Evolutionary conservation across 2,113 vertebrate species (phyloP), one percentile per base, ranked within the genome.

Genomic region (Trichomycterus rosablanca): DNA sequence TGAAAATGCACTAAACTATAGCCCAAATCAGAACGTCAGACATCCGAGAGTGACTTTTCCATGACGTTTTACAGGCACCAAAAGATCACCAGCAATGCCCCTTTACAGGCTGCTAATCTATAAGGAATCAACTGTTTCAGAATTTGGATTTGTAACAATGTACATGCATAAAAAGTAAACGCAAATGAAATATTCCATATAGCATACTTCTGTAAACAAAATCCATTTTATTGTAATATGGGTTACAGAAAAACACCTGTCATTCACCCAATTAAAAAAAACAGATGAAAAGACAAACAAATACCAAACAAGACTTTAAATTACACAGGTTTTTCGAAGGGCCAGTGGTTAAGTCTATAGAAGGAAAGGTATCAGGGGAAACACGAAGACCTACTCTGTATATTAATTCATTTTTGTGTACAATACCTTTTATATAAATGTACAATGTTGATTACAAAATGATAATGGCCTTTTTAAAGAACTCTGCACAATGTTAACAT

Each of bases 221-320:
- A 70, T 72, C 68, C 67, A 70, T 83, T 89, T 88, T 88, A 89
- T 87, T 88, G 83, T 87, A 83, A 84, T 84, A 83, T 76, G 81
- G 82, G 74, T 83, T 79, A 88, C 84, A 88, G 80, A 86, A 76
- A 87, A 82, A 86, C 83, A 83, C 73, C 80, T 80, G 79, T 77
- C 83, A 72, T 82, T 84, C 78, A 86, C 72, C 80, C 81, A 79
- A 77, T 85, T 86, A 80, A 82, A 80, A 83, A 84, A 81, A 82
- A 73, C 63, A 58, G 82, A 80, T 69, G 70, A 78, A 79, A 74
- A 76, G 75, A 80, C 76, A 77, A 70, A 85, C 58, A 67, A 51
- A 74, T 68, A 74, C 51, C 64, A 54, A 75, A 73, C 66, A 79
- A 81, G 76, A 81, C 67, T 79, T 59, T 83, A 83, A 87, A 81